phyloP scores from a whole-genome alignment of 2,888 invertebrate genomes.

The Petrophora chlorosata region DNA sequence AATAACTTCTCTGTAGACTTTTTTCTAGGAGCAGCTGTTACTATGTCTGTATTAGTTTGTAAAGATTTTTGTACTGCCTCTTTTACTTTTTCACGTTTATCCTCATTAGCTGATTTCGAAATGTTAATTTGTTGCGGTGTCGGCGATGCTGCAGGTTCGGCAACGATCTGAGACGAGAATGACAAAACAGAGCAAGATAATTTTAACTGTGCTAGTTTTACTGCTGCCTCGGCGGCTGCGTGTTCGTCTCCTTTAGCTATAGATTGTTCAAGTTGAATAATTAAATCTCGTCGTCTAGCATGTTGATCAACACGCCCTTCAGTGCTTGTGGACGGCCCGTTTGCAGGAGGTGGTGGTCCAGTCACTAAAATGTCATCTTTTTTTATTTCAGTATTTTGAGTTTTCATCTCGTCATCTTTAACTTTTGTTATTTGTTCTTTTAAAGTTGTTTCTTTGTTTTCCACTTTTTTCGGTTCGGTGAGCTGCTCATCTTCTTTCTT shows the following conservation, averaged over 20 bases:
- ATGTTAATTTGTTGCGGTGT: conserved; percentile 6
- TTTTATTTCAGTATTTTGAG: conserved; percentile 22
- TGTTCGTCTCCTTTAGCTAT: conserved; percentile 90
- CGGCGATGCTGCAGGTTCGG: conserved; percentile 40
- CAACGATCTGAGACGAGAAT: conserved; percentile 73
- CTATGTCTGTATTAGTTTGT: neutral
- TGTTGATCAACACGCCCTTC: conserved; percentile 50
- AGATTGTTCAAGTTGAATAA: conserved; percentile 89
- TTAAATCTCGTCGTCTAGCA: conserved; percentile 70
- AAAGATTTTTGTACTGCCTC: conserved; percentile 8
- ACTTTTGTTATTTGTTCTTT: conserved; percentile 17
- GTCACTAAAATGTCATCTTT: neutral
- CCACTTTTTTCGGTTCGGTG: conserved; percentile 12
- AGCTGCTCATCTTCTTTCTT: conserved; percentile 5
- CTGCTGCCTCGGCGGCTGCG: conserved; percentile 89
- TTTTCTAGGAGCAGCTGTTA: neutral
- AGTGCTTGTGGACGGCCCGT: conserved; percentile 6
- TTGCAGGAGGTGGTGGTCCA: neutral
- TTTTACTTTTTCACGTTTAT: conserved; percentile 14
- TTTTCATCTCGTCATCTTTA: neutral
- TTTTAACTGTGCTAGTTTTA: conserved; percentile 89
- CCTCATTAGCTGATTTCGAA: conserved; percentile 4
- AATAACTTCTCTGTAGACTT: neutral
- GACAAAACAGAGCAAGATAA: conserved; percentile 88
- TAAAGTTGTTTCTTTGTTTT: conserved; percentile 12